phyloP scores from a whole-genome alignment of 2,888 invertebrate species.

The Hypsopygia costalis region DNA sequence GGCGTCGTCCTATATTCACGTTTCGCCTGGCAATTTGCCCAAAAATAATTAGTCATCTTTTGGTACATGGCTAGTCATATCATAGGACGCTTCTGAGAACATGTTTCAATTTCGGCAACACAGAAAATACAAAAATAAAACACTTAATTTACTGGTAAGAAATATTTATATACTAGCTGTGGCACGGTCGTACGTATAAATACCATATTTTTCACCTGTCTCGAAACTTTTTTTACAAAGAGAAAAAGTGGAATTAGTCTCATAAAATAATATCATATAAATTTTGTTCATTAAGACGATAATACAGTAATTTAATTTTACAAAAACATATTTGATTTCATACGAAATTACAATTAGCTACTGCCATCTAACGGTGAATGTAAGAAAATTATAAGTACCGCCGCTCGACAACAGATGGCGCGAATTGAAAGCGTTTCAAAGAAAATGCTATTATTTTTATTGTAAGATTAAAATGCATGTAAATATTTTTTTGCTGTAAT shows the following conservation, averaged over 20 bases:
- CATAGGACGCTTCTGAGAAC: conserved; percentile 47
- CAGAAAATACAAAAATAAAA: conserved; percentile 2
- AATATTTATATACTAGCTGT: no score
- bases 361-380: conserved; percentile 46
- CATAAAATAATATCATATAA: no score
- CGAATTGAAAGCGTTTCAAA: conserved; percentile 2
- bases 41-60: conserved; percentile 71
- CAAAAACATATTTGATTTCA: no score
- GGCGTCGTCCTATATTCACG: conserved; percentile 35
- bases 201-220: no score
- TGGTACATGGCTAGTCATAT: conserved; percentile 37
- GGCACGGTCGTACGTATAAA: no score
- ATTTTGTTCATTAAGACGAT: no score
- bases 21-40: conserved; percentile 58
- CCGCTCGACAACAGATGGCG: conserved; percentile 62
- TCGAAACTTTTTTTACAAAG: no score
- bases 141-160: background rate
- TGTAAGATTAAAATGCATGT: no score
- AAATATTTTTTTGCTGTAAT: no score
- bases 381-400: conserved; percentile 32
- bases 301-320: no score
- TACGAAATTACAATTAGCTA: conserved; percentile 3
- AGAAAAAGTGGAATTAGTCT: no score
- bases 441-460: no score
- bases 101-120: conserved; percentile 28